These are phyloP conservation scores for Sinella curviseta DNA, from an alignment of 1,140 invertebrate species.

Conservation along the genomic window DNA sequence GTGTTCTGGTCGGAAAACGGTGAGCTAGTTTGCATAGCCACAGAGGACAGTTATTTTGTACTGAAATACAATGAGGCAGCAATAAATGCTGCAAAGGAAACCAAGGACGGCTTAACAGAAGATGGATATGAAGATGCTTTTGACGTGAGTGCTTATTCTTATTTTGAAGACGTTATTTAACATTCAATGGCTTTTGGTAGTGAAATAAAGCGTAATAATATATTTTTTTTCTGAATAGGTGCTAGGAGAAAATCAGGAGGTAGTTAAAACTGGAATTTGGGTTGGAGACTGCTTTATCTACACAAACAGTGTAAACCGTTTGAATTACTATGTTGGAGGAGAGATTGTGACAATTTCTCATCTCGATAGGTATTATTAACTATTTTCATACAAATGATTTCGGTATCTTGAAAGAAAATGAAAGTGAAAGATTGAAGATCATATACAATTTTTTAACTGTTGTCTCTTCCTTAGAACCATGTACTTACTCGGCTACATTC, in stretches of 20 bases:
- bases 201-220: no score
- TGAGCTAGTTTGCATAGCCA: conserved; percentile 88
- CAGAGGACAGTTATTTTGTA: conserved; percentile 95
- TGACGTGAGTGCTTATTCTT: conserved; percentile 70
- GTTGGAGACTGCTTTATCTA: conserved; percentile 99
- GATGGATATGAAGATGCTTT: conserved; percentile 97
- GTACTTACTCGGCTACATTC: conserved; percentile 95
- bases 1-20: conserved; percentile 98
- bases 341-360: conserved; percentile 98
- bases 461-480: conserved; percentile 58
- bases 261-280: conserved; percentile 95
- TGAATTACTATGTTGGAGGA: conserved; percentile 99
- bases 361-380: conserved; percentile 71
- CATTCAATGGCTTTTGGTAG: no score
- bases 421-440: no score
- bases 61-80: conserved; percentile 81
- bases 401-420: not conserved
- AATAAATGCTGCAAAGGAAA: conserved; percentile 72
- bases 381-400: conserved; percentile 7
- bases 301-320: conserved; percentile 93
- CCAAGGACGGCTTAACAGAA: conserved; percentile 75
- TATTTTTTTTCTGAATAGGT: conserved; percentile 59
- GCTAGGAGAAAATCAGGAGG: conserved; percentile 83
- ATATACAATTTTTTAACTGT: conserved; percentile 31
- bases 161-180: conserved; percentile 15